Conservation (phyloP, 2,888 invertebrate genomes). For the Microctonus aethiopoides region DNA sequence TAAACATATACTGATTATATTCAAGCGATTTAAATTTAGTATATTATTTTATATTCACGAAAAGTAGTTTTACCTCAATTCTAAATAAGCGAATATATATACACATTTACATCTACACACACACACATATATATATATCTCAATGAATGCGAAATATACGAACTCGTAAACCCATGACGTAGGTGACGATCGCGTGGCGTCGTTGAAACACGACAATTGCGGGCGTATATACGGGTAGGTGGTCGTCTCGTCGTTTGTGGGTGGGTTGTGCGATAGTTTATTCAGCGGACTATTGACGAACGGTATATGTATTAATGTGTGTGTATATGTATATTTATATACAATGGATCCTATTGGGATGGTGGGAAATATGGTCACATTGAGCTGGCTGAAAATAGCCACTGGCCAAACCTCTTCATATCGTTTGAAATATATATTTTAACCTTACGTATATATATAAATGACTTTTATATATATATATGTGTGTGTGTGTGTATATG, state of each 20-base stretch:
- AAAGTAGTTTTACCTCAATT: too few species aligned
- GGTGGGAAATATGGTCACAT: slow-evolving; percentile 30
- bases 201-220: slow-evolving; percentile 26
- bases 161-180: slow-evolving; percentile 22
- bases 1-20: too few species aligned
- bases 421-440: slow-evolving; percentile 50
- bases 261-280: slow-evolving; percentile 64
- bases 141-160: too few species aligned
- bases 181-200: slow-evolving; percentile 34
- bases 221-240: slow-evolving; percentile 55
- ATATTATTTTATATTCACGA: too few species aligned
- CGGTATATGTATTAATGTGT: slow-evolving; percentile 49
- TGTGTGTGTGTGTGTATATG: too few species aligned
- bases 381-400: slow-evolving; percentile 60
- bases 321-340: slow-evolving; percentile 51
- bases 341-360: slow-evolving; percentile 41
- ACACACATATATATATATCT: background rate
- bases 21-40: too few species aligned
- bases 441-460: background rate
- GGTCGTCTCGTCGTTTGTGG: slow-evolving; percentile 50
- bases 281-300: slow-evolving; percentile 67
- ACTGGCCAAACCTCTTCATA: slow-evolving; percentile 55
- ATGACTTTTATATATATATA: too few species aligned
- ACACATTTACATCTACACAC: too few species aligned
- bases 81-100: too few species aligned